phyloP scores from a whole-genome alignment of 2,113 vertebrate species.

The Bubalus kerabau region DNA sequence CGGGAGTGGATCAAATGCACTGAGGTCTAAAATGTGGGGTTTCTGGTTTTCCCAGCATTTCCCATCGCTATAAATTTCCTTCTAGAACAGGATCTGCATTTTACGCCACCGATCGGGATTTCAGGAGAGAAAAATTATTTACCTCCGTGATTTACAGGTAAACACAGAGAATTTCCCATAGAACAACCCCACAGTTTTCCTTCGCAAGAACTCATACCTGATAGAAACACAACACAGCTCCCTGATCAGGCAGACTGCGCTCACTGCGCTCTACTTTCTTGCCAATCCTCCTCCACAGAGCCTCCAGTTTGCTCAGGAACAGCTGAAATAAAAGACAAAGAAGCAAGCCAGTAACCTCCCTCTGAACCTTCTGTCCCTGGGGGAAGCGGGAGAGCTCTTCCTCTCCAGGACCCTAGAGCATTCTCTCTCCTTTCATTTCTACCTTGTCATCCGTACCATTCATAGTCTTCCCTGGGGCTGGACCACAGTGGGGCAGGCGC shows the following conservation, averaged over 20 bases:
- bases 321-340: neutral
- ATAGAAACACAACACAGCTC: rapidly evolving
- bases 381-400: neutral
- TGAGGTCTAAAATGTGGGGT: neutral
- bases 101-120: neutral
- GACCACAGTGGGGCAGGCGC: neutral
- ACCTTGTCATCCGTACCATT: neutral
- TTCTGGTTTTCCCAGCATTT: neutral
- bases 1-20: neutral
- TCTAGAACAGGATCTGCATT: neutral
- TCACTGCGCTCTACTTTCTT: neutral
- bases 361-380: neutral
- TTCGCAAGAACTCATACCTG: neutral
- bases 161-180: neutral
- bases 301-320: neutral
- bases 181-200: neutral
- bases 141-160: neutral
- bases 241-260: rapidly evolving
- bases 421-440: neutral
- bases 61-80: neutral
- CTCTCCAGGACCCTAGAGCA: neutral
- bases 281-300: neutral
- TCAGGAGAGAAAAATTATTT: neutral
- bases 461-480: neutral
- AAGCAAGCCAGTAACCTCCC: neutral